These are phyloP conservation scores for Siniperca obscura DNA, from an alignment of 2,797 vertebrate genomes.

Conservation along the genomic window DNA sequence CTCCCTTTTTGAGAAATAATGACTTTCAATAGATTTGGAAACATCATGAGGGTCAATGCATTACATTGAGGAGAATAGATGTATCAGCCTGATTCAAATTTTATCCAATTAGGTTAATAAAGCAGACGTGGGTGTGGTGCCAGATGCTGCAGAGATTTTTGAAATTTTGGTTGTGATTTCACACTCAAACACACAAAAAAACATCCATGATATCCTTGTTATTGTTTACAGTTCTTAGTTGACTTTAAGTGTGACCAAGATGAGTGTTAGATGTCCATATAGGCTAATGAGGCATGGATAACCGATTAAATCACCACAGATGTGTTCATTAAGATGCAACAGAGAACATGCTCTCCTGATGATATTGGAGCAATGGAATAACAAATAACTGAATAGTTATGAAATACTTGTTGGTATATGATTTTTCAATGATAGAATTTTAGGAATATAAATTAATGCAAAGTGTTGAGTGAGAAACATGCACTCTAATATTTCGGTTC, in stretches of 20 bases:
- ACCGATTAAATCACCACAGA: constrained; percentile 62
- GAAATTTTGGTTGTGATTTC: constrained; percentile 22
- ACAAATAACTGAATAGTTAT: constrained; percentile 25
- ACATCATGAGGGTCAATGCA: constrained; percentile 12
- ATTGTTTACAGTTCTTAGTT: constrained; percentile 21
- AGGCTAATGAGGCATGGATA: constrained; percentile 67
- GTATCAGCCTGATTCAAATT: not conserved
- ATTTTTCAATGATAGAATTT: constrained; percentile 11
- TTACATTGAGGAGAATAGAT: not conserved
- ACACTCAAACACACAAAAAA: not conserved
- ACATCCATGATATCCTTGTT: not conserved
- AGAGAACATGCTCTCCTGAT: constrained; percentile 39
- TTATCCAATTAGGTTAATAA: constrained; percentile 47
- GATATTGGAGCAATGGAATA: not conserved
- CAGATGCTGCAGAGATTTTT: constrained; percentile 8
- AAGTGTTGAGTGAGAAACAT: not conserved
- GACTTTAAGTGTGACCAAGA: constrained; percentile 40
- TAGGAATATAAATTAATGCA: not conserved
- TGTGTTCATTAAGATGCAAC: constrained; percentile 64
- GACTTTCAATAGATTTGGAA: constrained; percentile 42
- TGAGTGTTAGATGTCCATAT: constrained; percentile 46
- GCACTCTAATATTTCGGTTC: not conserved
- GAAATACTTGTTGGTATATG: constrained; percentile 22
- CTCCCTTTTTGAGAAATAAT: constrained; percentile 38
- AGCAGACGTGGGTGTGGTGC: constrained; percentile 42